Conservation (phyloP, 1,140 invertebrate genomes). For the Calliopsis andreniformis region DNA sequence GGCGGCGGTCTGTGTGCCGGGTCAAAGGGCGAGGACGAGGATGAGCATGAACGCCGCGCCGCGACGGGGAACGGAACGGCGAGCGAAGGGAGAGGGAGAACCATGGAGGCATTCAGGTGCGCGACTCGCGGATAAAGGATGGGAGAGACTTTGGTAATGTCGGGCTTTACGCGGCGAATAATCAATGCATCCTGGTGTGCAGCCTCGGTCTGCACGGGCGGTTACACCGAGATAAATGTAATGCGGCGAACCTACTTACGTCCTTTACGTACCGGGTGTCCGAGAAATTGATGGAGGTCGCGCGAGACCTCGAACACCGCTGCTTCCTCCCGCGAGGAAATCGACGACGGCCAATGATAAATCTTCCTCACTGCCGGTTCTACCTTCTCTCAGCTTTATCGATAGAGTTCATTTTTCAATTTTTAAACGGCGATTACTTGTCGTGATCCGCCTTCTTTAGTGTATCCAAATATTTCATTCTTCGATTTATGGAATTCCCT, state of each 20-base stretch:
- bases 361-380: background rate
- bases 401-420: too few relatives aligned
- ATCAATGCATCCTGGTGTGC: constrained; percentile 67
- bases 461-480: too few relatives aligned
- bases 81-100: background rate
- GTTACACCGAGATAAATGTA: constrained; percentile 65
- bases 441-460: background rate
- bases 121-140: constrained; percentile 59
- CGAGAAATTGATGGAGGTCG: constrained; percentile 44
- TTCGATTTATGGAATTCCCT: too few relatives aligned
- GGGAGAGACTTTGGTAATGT: constrained; percentile 58
- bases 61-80: constrained; percentile 28
- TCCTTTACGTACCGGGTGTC: constrained; percentile 56
- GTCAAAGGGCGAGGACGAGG: constrained; percentile 62
- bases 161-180: constrained; percentile 64
- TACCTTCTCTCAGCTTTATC: background rate
- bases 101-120: constrained; percentile 58
- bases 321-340: background rate
- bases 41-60: constrained; percentile 15
- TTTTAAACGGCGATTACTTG: background rate
- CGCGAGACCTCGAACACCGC: background rate
- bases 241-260: constrained; percentile 63
- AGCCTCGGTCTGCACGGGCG: constrained; percentile 51
- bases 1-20: constrained; percentile 37
- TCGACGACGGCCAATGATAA: constrained; percentile 9